Base-by-base conservation (phyloP, 2,888 invertebrate species). In the Drosophila recens region DNA sequence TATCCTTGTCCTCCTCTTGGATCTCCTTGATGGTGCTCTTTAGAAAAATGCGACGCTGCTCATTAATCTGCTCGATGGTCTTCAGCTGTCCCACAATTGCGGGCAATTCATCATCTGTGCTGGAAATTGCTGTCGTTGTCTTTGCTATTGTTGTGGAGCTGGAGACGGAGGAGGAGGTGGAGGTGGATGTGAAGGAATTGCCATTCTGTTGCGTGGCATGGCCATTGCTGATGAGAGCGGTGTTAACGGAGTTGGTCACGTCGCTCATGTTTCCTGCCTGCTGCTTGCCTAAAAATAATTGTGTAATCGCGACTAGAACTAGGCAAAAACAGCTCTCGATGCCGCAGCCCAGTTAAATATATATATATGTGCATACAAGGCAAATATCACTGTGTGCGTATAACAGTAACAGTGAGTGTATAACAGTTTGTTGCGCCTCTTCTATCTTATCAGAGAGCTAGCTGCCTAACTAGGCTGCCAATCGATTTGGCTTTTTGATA, bases 31-130 rank as follows among this genome's bases (percentile, higher is more conserved):
- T 82, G 36, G 90, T 86, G 61, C 83, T 86, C 33, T 82, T 81
- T 1, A 91, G 73, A 46, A 91, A 91, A 20, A 87, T 66, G 9
- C 87, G 80, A 5, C 91, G 90, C 65, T 90, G 90, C 46, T 90
- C 91, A 63, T 87, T 91, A 52, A 91, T 81, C 62, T 88, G 89
- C 66, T 90, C 91, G 56, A 90, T 86, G 68, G 74, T 87, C 54
- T 81, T 90, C 15, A 91, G 62, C 54, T 90, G 90, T 0, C 82
- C 75, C 52, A 90, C 71, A 54, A 90, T 90, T 62, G 87, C 79
- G n/a, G 89, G 69, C 68, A 83, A 77, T 8, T 45, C 30, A 42
- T 45, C 30, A 45, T 38, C 54, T 59, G 45, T 15, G 36, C 34
- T 51, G 33, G 38, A 4, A 34, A 13, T 20, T 20, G 20, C 34